Conservation (phyloP, 1,140 invertebrate genomes). For the Eubasilissa regina region DNA sequence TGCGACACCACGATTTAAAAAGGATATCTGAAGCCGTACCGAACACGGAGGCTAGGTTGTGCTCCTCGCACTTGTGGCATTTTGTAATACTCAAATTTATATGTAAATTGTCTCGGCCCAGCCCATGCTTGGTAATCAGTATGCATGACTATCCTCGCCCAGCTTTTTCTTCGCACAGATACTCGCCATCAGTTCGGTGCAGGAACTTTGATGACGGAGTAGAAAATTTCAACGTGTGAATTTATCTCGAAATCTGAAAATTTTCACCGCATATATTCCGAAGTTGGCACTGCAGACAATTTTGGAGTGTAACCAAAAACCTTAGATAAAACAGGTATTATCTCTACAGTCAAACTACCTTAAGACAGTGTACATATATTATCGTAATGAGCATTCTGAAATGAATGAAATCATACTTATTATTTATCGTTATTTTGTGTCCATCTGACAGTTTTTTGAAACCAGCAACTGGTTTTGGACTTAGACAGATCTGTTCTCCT, state of each 20-base stretch:
- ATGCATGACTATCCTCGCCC: slow-evolving; percentile 24
- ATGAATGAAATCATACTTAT: no score
- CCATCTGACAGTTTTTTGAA: no score
- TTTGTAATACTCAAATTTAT: slow-evolving; percentile 53
- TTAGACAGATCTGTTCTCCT: no score
- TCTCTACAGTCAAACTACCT: no score
- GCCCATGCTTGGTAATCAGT: slow-evolving; percentile 19
- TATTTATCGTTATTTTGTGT: no score
- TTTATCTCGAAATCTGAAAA: slow-evolving; percentile 28
- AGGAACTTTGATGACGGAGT: slow-evolving; percentile 11
- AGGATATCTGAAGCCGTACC: no score
- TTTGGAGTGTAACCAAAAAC: no score
- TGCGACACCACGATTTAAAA: no score
- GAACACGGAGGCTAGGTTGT: background rate
- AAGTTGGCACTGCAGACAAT: background rate
- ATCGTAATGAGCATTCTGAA: no score
- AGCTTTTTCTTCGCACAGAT: background rate
- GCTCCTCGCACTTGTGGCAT: background rate
- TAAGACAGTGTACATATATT: no score
- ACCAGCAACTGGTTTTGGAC: no score
- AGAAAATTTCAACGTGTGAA: slow-evolving; percentile 8
- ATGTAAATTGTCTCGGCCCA: slow-evolving; percentile 53
- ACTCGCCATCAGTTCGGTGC: background rate
- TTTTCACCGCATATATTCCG: background rate
- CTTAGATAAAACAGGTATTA: no score